These are phyloP conservation scores for Astropecten irregularis DNA, from an alignment of 53 echinoderm and acorn worm genomes.

Conservation along the genomic window DNA sequence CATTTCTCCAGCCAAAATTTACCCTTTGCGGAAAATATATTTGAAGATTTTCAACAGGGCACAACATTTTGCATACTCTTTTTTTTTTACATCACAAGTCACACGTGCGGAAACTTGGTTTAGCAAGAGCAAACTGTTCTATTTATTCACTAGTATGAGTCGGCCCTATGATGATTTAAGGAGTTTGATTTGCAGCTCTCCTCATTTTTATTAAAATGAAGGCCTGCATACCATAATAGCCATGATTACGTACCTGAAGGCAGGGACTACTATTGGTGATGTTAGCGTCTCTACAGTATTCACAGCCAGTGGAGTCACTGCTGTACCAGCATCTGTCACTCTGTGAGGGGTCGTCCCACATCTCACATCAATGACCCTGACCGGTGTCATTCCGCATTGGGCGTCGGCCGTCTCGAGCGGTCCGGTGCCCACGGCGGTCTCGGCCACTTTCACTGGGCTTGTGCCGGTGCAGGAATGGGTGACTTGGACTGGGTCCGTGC, in stretches of 20 bases:
- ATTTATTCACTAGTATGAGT: no score
- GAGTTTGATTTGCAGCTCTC: no score
- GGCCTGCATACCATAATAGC: no score
- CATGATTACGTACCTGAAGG: constrained; percentile 56
- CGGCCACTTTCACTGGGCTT: constrained; percentile 21
- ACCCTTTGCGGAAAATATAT: no score
- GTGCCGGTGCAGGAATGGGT: constrained; percentile 41
- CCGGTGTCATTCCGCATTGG: constrained; percentile 47
- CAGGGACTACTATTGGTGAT: constrained; percentile 49
- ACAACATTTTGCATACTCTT: no score
- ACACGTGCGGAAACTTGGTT: no score
- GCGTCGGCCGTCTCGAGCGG: constrained; percentile 12
- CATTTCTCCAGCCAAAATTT: no score
- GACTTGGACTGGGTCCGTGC: constrained; percentile 49
- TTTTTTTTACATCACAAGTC: no score
- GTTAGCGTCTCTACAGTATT: constrained; percentile 38
- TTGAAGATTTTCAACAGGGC: no score
- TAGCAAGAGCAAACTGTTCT: no score
- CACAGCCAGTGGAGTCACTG: constrained; percentile 44
- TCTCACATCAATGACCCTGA: not conserved
- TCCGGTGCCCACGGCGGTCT: constrained; percentile 40
- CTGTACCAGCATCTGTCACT: constrained; percentile 2
- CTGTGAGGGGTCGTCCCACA: constrained; percentile 46
- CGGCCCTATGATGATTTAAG: no score
- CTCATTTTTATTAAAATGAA: no score